Base-by-base conservation (phyloP, 2,888 invertebrate species). In the Clivina fossor region DNA sequence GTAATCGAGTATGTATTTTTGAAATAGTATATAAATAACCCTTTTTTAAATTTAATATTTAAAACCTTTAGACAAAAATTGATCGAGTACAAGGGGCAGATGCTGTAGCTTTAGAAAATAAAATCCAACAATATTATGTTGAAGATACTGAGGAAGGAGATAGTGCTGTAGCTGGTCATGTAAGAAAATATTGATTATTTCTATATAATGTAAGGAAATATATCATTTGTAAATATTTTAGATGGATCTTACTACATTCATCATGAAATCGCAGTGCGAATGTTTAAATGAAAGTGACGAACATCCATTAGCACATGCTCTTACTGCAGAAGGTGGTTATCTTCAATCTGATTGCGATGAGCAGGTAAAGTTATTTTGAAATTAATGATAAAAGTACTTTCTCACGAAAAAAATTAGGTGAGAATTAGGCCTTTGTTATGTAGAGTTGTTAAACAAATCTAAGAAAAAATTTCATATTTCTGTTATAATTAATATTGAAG, bases 201-300 rank as follows among this genome's bases (percentile, higher is more conserved):
- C 26, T 16, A 22, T 2, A 30, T 56, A 13, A 11, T 24, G 4
- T 24, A 24, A 24, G 9, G 26, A n/a, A 30, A 28, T 24, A 41
- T 40, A n/a, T 28, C 32, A 20, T 54, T 41, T 15, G n/a, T 16
- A 56, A 53, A 32, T 28, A 60, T 77, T 80, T 22, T 76, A 96
- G 92, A 90, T 95, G 88, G 95, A 98, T 73, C 76, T 99, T 51
- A 77, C 75, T 30, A 83, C 88, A 33, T 91, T 96, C 69, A 89
- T 98, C 59, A 82, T 84, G 61, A 94, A 93, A 76, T 82, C 82
- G 60, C 88, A 92, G 66, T 93, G 95, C 74, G 98, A 98, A 75
- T 97, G 96, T 73, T 77, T 99, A 59, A 99, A 99, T 73, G 96
- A 96, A 72, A 84, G 90, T 3, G 96, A 98, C 73, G 90, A 94